A percentile compares a stretch with the other conserved stretches of the same genome.
phyloP scores from a whole-genome alignment of 2,113 vertebrate species.

The Micromys minutus region DNA sequence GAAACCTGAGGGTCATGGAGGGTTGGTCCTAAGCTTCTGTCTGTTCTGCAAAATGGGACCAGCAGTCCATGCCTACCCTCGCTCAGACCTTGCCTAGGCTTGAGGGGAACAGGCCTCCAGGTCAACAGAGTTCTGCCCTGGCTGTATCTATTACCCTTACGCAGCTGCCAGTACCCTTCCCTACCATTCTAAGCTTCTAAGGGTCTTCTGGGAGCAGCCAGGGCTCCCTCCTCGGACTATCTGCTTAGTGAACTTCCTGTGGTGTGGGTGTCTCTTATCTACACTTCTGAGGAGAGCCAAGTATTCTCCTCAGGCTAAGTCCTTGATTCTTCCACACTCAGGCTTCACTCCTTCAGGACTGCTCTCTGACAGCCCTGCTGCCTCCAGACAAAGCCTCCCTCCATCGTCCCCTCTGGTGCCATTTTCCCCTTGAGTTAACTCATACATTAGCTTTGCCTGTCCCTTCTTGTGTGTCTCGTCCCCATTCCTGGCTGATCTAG shows the following conservation, averaged over 20 bases:
- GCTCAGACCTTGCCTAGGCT: neutral
- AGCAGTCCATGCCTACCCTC: neutral
- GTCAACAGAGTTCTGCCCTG: neutral
- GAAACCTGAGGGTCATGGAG: slow-evolving; percentile 27
- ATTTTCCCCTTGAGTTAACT: neutral
- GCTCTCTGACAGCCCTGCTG: neutral
- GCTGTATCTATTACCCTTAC: too few species aligned
- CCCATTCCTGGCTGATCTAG: neutral
- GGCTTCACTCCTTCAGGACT: neutral
- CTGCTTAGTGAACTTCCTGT: slow-evolving; percentile 9
- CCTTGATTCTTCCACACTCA: neutral
- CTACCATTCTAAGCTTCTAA: neutral
- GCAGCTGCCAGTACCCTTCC: neutral
- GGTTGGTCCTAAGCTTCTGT: neutral
- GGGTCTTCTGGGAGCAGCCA: neutral
- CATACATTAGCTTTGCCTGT: neutral
- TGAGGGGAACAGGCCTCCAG: neutral
- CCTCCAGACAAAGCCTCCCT: neutral
- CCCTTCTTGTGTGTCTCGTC: neutral
- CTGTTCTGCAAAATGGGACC: slow-evolving; percentile 36
- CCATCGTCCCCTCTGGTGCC: neutral
- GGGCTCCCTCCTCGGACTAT: neutral
- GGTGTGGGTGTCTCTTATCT: neutral
- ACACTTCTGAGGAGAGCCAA: neutral
- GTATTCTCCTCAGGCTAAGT: neutral